These are phyloP conservation scores for Thinocorus orbignyianus DNA, from an alignment of 2,113 vertebrate species.

Conservation along the genomic window DNA sequence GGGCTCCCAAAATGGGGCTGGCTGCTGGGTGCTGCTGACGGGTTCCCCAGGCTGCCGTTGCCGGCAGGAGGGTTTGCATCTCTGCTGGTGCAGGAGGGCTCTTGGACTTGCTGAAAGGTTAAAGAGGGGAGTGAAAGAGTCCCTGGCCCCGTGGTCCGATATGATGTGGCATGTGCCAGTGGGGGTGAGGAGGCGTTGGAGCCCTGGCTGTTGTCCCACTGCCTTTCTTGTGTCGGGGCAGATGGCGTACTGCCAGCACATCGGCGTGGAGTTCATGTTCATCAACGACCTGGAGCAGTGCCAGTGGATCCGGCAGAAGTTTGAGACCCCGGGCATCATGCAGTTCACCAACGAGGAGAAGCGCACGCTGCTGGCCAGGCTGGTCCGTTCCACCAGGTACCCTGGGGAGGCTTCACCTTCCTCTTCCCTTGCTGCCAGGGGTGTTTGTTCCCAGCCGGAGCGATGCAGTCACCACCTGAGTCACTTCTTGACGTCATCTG, in stretches of 20 bases:
- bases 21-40: rapidly evolving
- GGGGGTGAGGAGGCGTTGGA: background rate
- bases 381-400: constrained; percentile 92
- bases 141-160: background rate
- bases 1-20: background rate
- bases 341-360: constrained; percentile 89
- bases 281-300: constrained; percentile 96
- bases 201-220: background rate
- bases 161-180: background rate
- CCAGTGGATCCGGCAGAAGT: constrained; percentile 94
- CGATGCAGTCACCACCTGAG: background rate
- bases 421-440: background rate
- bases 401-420: background rate
- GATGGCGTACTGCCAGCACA: constrained; percentile 93
- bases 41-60: background rate
- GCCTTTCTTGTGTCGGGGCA: background rate
- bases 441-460: background rate
- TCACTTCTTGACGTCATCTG: background rate
- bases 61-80: too few relatives aligned
- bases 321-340: constrained; percentile 92
- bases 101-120: background rate
- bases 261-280: constrained; percentile 97
- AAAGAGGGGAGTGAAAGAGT: background rate
- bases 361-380: constrained; percentile 85
- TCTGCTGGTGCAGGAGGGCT: background rate